phyloP scores from a whole-genome alignment of 1,140 invertebrate species.

The Globodera rostochiensis region DNA sequence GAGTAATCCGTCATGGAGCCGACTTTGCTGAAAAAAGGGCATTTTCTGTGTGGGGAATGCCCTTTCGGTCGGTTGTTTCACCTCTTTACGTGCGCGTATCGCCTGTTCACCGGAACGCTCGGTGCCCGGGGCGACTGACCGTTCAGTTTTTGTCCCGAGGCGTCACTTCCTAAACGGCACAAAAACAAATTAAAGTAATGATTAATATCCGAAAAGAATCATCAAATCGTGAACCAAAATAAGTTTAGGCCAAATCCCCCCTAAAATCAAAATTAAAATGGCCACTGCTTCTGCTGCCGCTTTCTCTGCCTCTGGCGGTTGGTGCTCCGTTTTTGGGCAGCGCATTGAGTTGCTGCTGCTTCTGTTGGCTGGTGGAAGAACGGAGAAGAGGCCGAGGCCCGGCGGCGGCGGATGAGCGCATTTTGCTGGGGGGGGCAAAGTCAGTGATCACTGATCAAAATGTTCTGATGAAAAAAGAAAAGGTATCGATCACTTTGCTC shows the following conservation, averaged over 20 bases:
- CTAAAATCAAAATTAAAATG: not conserved
- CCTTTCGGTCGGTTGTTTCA: not conserved
- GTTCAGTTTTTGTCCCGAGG: not conserved
- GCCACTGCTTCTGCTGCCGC: not conserved
- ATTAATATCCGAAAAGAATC: too few species aligned
- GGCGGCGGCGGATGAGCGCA: not conserved
- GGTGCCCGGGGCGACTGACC: not conserved
- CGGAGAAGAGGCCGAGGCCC: not conserved
- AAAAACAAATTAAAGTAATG: too few species aligned
- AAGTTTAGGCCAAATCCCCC: too few species aligned
- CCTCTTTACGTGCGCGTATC: constrained; percentile 27
- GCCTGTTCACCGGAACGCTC: constrained; percentile 23
- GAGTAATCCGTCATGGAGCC: constrained; percentile 37
- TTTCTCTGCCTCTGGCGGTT: too few species aligned
- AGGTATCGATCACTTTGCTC: not conserved
- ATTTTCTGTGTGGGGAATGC: too few species aligned
- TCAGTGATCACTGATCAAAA: not conserved
- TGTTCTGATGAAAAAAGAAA: not conserved
- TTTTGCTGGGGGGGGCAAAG: not conserved
- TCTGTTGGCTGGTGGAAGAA: not conserved
- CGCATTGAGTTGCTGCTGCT: not conserved
- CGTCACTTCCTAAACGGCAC: not conserved
- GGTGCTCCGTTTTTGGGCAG: not conserved
- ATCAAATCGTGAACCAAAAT: too few species aligned
- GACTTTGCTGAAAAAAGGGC: constrained; percentile 32